Evolutionary conservation across 1,140 invertebrate species (phyloP).

Genomic region (Lasioglossum baleicum): DNA sequence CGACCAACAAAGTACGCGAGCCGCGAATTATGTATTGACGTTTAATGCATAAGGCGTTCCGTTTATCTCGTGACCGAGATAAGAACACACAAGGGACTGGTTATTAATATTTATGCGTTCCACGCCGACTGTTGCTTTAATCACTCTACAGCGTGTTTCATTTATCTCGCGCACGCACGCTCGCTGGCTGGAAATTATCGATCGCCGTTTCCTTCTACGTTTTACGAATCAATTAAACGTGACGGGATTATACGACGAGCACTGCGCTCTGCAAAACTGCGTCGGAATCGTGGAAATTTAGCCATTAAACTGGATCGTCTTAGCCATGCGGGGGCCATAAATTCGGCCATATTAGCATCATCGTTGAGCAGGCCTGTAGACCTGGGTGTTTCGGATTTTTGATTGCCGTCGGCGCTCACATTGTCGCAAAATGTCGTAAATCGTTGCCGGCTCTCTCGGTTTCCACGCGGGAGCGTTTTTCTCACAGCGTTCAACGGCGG

Average conservation of each 20-base stretch:
- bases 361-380: too few species aligned
- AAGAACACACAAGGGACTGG: neutral
- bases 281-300: too few species aligned
- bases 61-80: neutral
- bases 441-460: neutral
- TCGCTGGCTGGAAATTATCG: neutral
- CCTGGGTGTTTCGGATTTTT: too few species aligned
- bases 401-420: too few species aligned
- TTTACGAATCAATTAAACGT: too few species aligned
- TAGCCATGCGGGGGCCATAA: too few species aligned
- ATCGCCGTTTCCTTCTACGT: neutral
- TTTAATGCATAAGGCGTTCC: neutral
- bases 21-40: neutral
- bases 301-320: too few species aligned
- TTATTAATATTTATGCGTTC: neutral
- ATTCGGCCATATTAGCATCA: too few species aligned
- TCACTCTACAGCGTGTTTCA: neutral
- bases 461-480: constrained; percentile 5
- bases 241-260: too few species aligned
- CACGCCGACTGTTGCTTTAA: neutral
- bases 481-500: constrained; percentile 13
- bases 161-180: neutral
- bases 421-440: constrained; percentile 4
- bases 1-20: neutral
- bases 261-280: too few species aligned